Evolutionary conservation across 2,113 vertebrate species (phyloP).

Genomic region (Cygnus atratus): DNA sequence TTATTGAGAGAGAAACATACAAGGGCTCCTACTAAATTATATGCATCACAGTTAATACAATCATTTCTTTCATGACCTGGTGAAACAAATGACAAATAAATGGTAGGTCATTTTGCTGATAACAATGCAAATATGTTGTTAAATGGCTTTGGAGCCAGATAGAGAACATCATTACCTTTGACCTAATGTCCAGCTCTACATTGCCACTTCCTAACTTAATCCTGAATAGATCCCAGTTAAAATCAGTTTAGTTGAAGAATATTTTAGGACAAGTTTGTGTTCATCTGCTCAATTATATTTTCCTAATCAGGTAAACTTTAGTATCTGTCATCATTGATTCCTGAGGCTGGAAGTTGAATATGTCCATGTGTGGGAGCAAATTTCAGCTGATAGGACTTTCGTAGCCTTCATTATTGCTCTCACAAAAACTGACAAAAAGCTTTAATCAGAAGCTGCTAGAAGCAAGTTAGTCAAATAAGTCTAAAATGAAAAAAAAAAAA

Average conservation of each 20-base stretch:
- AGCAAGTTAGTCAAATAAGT: background rate
- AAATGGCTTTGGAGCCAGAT: background rate
- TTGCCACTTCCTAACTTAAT: background rate
- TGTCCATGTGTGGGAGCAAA: background rate
- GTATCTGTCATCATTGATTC: background rate
- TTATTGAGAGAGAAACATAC: background rate
- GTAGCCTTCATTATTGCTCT: background rate
- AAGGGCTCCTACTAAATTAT: background rate
- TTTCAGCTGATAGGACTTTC: background rate
- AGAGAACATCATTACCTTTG: background rate
- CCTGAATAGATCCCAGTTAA: background rate
- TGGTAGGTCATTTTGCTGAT: background rate
- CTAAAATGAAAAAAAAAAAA: background rate
- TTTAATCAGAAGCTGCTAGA: background rate
- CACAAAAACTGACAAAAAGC: background rate
- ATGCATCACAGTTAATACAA: background rate
- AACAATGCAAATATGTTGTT: background rate
- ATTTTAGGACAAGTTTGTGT: background rate
- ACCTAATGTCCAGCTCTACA: background rate
- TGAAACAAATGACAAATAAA: conserved; percentile 39
- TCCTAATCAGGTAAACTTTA: background rate
- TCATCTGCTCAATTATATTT: background rate
- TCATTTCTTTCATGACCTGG: conserved; percentile 12
- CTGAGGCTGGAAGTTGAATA: background rate
- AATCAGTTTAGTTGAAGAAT: background rate